Conservation (phyloP, 1,140 invertebrate species). For the Amphibalanus amphitrite region DNA sequence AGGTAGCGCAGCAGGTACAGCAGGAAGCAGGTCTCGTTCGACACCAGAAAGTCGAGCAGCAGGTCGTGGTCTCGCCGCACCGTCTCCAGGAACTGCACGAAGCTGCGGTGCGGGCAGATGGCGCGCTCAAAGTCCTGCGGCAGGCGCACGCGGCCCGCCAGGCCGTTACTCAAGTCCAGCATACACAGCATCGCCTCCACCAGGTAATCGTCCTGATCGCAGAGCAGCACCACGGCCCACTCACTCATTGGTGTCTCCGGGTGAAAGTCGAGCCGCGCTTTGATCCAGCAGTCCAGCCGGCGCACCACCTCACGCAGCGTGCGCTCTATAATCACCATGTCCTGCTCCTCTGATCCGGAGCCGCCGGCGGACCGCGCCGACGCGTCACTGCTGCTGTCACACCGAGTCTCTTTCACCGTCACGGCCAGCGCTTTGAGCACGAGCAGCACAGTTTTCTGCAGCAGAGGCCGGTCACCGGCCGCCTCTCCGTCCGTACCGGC, state of each 20-base stretch:
- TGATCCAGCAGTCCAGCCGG: no score
- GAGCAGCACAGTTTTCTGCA: constrained; percentile 72
- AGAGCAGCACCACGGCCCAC: constrained; percentile 70
- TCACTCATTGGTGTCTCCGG: constrained; percentile 69
- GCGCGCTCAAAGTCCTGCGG: constrained; percentile 48
- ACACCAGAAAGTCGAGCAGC: no score
- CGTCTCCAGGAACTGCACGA: no score
- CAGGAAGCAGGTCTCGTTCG: no score
- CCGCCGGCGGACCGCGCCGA: background rate
- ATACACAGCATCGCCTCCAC: constrained; percentile 82
- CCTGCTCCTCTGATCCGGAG: constrained; percentile 46
- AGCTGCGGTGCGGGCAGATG: constrained; percentile 48
- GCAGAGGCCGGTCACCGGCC: constrained; percentile 38
- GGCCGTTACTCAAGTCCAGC: constrained; percentile 61
- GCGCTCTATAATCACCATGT: constrained; percentile 69
- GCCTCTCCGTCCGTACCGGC: constrained; percentile 11
- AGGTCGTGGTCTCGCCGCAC: no score
- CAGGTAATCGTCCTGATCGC: no score
- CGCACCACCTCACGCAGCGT: constrained; percentile 49
- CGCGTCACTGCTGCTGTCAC: constrained; percentile 38
- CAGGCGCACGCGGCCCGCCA: constrained; percentile 44
- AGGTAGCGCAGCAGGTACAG: constrained; percentile 70
- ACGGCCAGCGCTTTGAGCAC: no score
- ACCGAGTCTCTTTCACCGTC: no score
- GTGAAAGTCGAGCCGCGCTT: constrained; percentile 60